Evolutionary conservation across 2,888 invertebrate species (phyloP), one percentile per base, ranked within the genome.

Genomic region (Cerastis leucographa): DNA sequence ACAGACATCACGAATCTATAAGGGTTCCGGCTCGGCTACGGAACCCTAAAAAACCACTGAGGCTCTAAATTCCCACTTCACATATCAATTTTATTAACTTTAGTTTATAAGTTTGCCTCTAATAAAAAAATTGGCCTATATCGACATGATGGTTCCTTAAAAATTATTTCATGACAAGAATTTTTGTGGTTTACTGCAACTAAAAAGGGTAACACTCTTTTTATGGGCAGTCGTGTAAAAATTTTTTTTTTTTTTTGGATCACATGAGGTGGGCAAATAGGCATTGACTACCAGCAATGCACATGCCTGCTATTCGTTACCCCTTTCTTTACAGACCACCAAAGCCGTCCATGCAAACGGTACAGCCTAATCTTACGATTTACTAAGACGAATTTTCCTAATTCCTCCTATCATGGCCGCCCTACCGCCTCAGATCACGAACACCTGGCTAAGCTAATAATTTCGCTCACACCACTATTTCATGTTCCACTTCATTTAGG

Each of bases 371-470:
- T 81, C 29, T 56, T 46, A 64, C 25, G 64, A 44, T 68, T 71
- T 35, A 61, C 54, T 62, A 12, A 61, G 25, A 17, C 64, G 40
- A 62, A 40, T 51, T 70, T 49, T 11, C 67, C 46, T 64, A 71
- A 67, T 56, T 66, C 11, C 42, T 64, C 25, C 17, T 42, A 25
- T 12, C 74, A 69, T 84, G 80, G 84, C 82, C 66, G 83, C 89
- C 89, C 88, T 89, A 89, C 83, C 67, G 56, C 64, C 84, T 76
- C 84, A 82, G 71, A 90, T 91, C 91, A 90, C 91, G 90, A 91
- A 89, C 92, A 92, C 90, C 90, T 92, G 91, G 88, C 79, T 85
- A 80, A 91, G 90, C 92, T 91, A 90, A 93, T 93, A 92, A 94
- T 95, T 94, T 93, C 81, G 86, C 91, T 84, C 87, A 86, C 82